These are phyloP conservation scores for Thrips palmi DNA, from an alignment of 1,140 invertebrate genomes.

Conservation along the genomic window DNA sequence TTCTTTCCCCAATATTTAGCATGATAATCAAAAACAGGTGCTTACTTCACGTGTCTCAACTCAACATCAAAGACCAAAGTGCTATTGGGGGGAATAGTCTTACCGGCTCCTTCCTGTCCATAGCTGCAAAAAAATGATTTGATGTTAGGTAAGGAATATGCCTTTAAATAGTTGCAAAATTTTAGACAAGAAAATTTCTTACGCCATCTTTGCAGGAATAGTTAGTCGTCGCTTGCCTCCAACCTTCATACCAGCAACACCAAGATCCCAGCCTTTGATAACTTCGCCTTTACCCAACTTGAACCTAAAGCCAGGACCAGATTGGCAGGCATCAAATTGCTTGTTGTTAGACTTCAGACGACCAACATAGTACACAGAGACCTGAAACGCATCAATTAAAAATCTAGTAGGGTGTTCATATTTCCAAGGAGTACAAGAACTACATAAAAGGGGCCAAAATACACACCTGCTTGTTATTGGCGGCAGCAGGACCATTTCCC, in stretches of 20 bases:
- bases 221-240: conserved; percentile 74
- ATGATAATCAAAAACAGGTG: conserved; percentile 2
- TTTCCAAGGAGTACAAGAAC: conserved; percentile 1
- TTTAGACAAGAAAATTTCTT: conserved; percentile 25
- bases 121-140: conserved; percentile 38
- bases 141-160: no score
- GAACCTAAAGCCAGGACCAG: conserved; percentile 72
- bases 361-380: conserved; percentile 55
- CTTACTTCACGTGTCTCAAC: conserved; percentile 59
- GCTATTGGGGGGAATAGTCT: conserved; percentile 66
- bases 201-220: conserved; percentile 70
- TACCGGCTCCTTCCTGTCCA: conserved; percentile 57
- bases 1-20: conserved; percentile 2
- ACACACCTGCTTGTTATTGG: conserved; percentile 49
- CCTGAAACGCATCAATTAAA: conserved; percentile 17
- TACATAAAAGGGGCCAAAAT: not conserved
- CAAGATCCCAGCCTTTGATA: conserved; percentile 83
- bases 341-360: conserved; percentile 62
- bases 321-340: conserved; percentile 49
- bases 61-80: conserved; percentile 76
- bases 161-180: not conserved
- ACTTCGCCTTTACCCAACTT: conserved; percentile 66
- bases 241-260: conserved; percentile 75
- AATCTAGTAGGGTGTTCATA: not conserved
- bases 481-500: conserved; percentile 57